Percentiles rank a stretch among this genome's conserved stretches.
Evolutionary conservation across 2,888 invertebrate genomes (phyloP).

Genomic region (Empis livida): DNA sequence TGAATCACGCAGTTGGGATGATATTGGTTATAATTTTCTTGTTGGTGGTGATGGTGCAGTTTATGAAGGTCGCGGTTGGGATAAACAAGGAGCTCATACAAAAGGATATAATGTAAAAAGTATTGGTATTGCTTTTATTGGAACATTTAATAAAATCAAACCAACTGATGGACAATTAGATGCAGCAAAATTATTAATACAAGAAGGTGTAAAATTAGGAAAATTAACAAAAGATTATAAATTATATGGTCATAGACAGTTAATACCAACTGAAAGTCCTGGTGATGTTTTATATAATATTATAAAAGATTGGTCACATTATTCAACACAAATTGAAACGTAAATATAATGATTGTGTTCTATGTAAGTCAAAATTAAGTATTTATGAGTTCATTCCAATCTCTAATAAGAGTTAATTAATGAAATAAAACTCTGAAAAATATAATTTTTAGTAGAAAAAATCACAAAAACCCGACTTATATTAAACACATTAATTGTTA

Average conservation of each 20-base stretch:
- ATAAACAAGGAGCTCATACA: conserved; percentile 55
- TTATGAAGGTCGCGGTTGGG: conserved; percentile 65
- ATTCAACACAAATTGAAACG: too few species aligned
- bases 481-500: too few species aligned
- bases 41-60: conserved; percentile 64
- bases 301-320: conserved; percentile 57
- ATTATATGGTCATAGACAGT: conserved; percentile 54
- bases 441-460: too few species aligned
- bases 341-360: too few species aligned
- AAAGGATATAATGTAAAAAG: conserved; percentile 50
- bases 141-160: conserved; percentile 44
- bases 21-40: conserved; percentile 66
- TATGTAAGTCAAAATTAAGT: too few species aligned
- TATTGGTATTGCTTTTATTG: conserved; percentile 59
- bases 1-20: conserved; percentile 45
- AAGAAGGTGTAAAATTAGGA: conserved; percentile 45
- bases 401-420: too few species aligned
- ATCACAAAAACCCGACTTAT: too few species aligned
- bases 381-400: too few species aligned
- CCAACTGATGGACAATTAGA: conserved; percentile 44
- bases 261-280: conserved; percentile 53
- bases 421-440: too few species aligned
- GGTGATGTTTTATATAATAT: conserved; percentile 49
- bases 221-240: conserved; percentile 50
- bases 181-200: conserved; percentile 47